phyloP scores from a whole-genome alignment of 2,797 vertebrate genomes.

The Prunella strophiata region DNA sequence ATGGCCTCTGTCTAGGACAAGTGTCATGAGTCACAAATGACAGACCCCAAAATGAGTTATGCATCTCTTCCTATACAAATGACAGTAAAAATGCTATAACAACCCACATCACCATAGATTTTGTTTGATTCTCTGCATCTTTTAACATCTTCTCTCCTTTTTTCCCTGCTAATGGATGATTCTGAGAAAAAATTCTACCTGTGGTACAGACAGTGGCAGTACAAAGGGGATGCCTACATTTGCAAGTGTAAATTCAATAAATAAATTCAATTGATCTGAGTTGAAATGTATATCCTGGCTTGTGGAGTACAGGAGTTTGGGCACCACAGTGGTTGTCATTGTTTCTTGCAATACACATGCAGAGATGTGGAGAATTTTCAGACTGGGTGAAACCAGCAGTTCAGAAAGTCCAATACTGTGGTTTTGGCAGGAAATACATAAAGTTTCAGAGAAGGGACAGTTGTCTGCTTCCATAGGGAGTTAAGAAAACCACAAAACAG shows the following conservation, averaged over 20 bases:
- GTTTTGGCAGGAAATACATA: neutral
- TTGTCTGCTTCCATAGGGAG: neutral
- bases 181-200: neutral
- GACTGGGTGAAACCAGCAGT: neutral
- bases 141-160: neutral
- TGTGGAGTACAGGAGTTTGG: neutral
- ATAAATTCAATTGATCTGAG: neutral
- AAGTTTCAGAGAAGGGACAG: neutral
- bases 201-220: neutral
- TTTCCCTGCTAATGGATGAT: neutral
- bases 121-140: neutral
- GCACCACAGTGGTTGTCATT: neutral
- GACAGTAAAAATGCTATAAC: neutral
- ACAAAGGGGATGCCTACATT: neutral
- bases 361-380: neutral
- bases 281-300: neutral
- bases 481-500: neutral
- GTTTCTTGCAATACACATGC: neutral
- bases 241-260: neutral
- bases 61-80: neutral
- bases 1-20: conserved; percentile 11
- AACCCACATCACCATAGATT: neutral
- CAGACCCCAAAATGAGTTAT: conserved; percentile 22
- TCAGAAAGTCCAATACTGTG: neutral
- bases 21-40: neutral